Evolutionary conservation across 2,797 vertebrate species (phyloP), one percentile per base, ranked within the genome.

Genomic region (Novumbra hubbsi): DNA sequence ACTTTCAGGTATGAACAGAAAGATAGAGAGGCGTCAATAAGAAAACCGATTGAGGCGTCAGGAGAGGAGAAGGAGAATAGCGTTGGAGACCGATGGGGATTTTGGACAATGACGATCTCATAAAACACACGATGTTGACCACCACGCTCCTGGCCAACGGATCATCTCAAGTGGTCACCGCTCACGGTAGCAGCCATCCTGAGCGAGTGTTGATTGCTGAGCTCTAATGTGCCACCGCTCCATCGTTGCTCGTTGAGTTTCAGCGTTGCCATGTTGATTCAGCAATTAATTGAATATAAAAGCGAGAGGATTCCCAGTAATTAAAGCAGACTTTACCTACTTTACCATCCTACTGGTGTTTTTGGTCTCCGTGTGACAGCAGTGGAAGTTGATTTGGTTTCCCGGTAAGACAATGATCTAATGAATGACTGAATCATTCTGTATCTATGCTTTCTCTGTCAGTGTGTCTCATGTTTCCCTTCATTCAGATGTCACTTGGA

Each of bases 401-500:
- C 65, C 57, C 65, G 12, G 76, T 77, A 75, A 63, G 24, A 73
- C 28, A 77, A 71, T 68, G 65, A 80, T 81, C 34, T 64, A 34
- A 50, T 7, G 67, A 24, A 12, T 76, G 68, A 78, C 80, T 81
- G 71, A 50, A 74, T 72, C 67, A 66, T 77, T 68, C 0, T 0
- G 1, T 67, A 71, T 73, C 73, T 45, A 11, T 45, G 1, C 41
- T 14, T 45, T 45, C 41, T 45, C 41, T 45, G 41, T 11, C 41
- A 14, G 2, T 45, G 41, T 45, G 3, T 45, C 8, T 45, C 41
- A 45, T 12, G 41, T 12, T 11, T 6, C 5, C 9, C 41, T 45
- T 11, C 41, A 45, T 45, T 45, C 12, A 7, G 41, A 45, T 45
- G 9, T 45, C 41, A 45, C 41, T 45, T 14, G 41, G 41, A 45